These are phyloP conservation scores for Esox niger DNA, from an alignment of 2,113 vertebrate genomes.

Conservation along the genomic window DNA sequence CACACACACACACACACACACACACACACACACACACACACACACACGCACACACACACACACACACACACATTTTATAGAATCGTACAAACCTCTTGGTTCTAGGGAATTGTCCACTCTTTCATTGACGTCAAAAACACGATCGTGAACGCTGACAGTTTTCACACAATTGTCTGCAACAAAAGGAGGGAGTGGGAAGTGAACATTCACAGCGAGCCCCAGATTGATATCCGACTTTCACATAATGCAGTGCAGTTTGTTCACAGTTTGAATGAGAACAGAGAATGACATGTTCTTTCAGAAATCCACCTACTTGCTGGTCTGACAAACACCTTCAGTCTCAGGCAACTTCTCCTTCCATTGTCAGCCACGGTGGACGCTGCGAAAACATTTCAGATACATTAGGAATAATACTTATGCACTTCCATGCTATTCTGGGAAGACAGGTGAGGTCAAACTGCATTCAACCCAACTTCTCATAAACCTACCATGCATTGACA, in stretches of 20 bases:
- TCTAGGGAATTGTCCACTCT: conserved; percentile 98
- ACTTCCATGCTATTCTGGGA: background rate
- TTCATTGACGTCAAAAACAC: conserved; percentile 94
- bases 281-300: background rate
- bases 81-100: conserved; percentile 92
- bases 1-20: background rate
- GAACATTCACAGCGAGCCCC: no score
- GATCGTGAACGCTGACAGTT: conserved; percentile 92
- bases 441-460: no score
- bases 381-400: conserved; percentile 58
- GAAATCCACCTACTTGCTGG: conserved; percentile 87
- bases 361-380: conserved; percentile 89
- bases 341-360: conserved; percentile 88
- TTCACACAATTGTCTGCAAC: conserved; percentile 97
- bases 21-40: background rate
- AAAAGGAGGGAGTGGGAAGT: conserved; percentile 62
- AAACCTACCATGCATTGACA: background rate
- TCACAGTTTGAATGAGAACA: background rate
- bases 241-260: no score
- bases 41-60: background rate
- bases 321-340: conserved; percentile 95
- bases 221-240: no score
- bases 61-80: background rate
- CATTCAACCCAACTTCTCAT: no score
- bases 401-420: background rate